Conservation (phyloP, 1,140 invertebrate genomes). For the Saccostrea cuccullata region DNA sequence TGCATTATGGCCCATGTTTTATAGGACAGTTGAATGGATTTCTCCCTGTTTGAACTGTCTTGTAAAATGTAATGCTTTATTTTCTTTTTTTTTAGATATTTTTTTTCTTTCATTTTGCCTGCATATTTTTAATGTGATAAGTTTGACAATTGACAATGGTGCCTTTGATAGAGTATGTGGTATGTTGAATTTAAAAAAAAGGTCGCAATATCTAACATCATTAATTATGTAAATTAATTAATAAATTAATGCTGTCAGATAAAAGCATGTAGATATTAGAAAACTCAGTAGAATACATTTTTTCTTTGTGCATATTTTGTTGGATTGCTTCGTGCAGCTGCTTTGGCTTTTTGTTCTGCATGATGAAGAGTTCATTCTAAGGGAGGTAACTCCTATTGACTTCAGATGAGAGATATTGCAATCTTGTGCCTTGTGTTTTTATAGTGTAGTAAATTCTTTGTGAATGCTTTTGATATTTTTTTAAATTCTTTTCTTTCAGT, state of each 20-base stretch:
- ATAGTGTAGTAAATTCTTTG: neutral
- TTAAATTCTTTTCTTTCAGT: slow-evolving; percentile 5
- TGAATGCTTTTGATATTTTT: slow-evolving; percentile 20
- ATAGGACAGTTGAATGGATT: slow-evolving; percentile 32
- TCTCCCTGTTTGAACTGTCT: slow-evolving; percentile 27
- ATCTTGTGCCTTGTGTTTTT: neutral
- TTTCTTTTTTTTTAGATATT: slow-evolving; percentile 1
- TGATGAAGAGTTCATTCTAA: neutral
- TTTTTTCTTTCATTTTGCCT: slow-evolving; percentile 12
- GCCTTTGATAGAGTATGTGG: slow-evolving; percentile 4
- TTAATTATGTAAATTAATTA: neutral
- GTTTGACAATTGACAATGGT: slow-evolving; percentile 4
- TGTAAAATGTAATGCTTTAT: slow-evolving; percentile 31
- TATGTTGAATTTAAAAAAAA: slow-evolving; percentile 1
- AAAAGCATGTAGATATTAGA: neutral
- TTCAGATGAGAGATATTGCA: slow-evolving; percentile 27
- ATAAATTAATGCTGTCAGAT: neutral
- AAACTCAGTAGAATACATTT: too few species aligned
- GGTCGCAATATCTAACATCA: slow-evolving; percentile 23
- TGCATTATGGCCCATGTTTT: slow-evolving; percentile 29
- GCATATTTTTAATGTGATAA: neutral
- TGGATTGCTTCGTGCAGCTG: neutral
- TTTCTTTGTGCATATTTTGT: neutral
- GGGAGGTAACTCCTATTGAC: neutral
- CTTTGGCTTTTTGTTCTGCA: slow-evolving; percentile 19